phyloP scores from a whole-genome alignment of 2,797 vertebrate genomes.

The Masticophis lateralis region DNA sequence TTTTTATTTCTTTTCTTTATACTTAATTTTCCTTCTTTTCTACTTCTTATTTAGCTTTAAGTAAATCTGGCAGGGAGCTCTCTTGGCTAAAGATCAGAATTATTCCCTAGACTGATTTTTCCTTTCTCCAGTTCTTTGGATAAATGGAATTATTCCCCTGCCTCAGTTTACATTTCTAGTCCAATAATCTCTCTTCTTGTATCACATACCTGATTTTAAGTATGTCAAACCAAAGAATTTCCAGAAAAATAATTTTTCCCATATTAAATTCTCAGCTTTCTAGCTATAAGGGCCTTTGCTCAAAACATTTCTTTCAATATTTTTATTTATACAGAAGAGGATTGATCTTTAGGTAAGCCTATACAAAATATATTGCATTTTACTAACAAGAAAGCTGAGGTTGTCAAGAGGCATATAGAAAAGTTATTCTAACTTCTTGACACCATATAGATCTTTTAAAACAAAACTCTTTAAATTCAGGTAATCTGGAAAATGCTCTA shows the following conservation, averaged over 20 bases:
- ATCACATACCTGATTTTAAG: slow-evolving; percentile 46
- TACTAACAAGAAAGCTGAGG: neutral
- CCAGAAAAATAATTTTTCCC: neutral
- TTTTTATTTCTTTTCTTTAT: neutral
- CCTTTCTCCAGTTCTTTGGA: slow-evolving; percentile 46
- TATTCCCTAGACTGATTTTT: slow-evolving; percentile 47
- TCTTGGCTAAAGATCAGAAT: slow-evolving; percentile 49
- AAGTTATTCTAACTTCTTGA: neutral
- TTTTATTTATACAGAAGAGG: slow-evolving; percentile 33
- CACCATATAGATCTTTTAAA: neutral
- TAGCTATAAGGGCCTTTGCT: slow-evolving; percentile 7
- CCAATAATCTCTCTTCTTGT: slow-evolving; percentile 21
- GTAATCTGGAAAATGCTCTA: neutral
- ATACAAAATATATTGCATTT: neutral
- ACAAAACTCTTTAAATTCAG: neutral
- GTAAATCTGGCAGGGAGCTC: slow-evolving; percentile 56
- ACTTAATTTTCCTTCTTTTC: neutral
- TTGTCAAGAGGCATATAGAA: neutral
- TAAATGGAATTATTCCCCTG: slow-evolving; percentile 51
- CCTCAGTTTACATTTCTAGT: slow-evolving; percentile 38
- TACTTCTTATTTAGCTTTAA: slow-evolving; percentile 56
- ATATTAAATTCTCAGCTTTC: slow-evolving; percentile 18
- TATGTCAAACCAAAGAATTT: slow-evolving; percentile 8
- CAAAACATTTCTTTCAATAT: neutral
- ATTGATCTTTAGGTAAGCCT: slow-evolving; percentile 20